Base-by-base conservation (phyloP, 1,140 invertebrate genomes). In the Drosophila mayri region DNA sequence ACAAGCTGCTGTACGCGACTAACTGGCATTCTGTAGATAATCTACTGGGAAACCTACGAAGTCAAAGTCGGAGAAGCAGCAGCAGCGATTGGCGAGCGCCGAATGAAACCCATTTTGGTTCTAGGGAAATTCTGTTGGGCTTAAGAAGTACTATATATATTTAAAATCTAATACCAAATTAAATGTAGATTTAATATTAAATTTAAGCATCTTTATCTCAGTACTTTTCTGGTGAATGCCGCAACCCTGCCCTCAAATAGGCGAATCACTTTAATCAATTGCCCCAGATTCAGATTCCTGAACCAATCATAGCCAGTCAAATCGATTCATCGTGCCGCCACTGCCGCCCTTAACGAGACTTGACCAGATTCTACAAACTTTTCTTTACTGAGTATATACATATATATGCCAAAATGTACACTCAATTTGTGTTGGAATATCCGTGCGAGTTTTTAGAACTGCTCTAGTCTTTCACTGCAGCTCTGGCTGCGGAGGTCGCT, bases 251-350 rank as follows among this genome's bases (percentile, higher is more conserved):
- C 61, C 86, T 72, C 43, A 78, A 86, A 86, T 76, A 62, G 46
- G 49, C 32, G 72, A 81, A 82, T 87, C 70, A 52, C 61, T 76
- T 78, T 37, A 90, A 85, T 90, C 73, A 76, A 76, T 28, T 61
- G 68, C 40, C 44, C 58, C 65, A 70, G 67, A 71, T 78, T 71
- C 25, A 6, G 38, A 70, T 35, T 67, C 12, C 20, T 8, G 16
- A 35, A 18, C 46, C 62, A 67, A 67, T 67, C 66, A n/a, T 28
- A 22, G 44, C 59, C 22, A 28, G 30, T 18, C 43, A 35, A 3
- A 22, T 8, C 67, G 28, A 60, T 72, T 72, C 30, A 72, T 67
- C 37, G 49, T 32, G 43, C 65, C 62, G 68, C 65, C 47, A 22
- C 41, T 32, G 66, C 35, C 41, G 52, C 43, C 14, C 41, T 32